These are phyloP conservation scores for Probosciger aterrimus DNA, from an alignment of 2,113 vertebrate genomes.

Conservation along the genomic window DNA sequence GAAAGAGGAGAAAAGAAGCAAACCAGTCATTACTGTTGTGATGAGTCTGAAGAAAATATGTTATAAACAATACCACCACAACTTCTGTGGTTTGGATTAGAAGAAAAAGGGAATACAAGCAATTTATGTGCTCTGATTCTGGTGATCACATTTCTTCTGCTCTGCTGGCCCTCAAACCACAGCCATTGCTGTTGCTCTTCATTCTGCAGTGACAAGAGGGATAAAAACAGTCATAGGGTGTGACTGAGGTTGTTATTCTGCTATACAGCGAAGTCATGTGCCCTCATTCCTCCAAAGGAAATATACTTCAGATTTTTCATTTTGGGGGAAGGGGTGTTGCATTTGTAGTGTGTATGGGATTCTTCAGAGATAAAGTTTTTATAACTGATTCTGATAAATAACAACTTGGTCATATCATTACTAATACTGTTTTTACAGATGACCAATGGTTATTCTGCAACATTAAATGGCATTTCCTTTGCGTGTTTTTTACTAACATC, in stretches of 20 bases:
- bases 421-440: not conserved
- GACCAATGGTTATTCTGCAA: not conserved
- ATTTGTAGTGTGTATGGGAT: not conserved
- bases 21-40: not conserved
- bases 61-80: not conserved
- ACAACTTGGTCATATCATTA: not conserved
- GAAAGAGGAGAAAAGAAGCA: not conserved
- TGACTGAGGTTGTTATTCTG: not conserved
- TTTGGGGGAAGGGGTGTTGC: not conserved
- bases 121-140: not conserved
- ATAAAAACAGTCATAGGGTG: not conserved
- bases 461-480: not conserved
- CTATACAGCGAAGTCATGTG: accelerated
- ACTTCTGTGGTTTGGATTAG: not conserved
- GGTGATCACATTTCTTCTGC: not conserved
- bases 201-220: not conserved
- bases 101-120: not conserved
- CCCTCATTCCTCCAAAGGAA: not conserved
- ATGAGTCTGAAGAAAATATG: not conserved
- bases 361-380: not conserved
- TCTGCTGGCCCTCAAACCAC: not conserved
- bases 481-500: not conserved
- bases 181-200: not conserved
- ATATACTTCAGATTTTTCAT: not conserved
- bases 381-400: not conserved